Evolutionary conservation across 2,113 vertebrate genomes (phyloP), one percentile per base, ranked within the genome.

Genomic region (Grus americana): DNA sequence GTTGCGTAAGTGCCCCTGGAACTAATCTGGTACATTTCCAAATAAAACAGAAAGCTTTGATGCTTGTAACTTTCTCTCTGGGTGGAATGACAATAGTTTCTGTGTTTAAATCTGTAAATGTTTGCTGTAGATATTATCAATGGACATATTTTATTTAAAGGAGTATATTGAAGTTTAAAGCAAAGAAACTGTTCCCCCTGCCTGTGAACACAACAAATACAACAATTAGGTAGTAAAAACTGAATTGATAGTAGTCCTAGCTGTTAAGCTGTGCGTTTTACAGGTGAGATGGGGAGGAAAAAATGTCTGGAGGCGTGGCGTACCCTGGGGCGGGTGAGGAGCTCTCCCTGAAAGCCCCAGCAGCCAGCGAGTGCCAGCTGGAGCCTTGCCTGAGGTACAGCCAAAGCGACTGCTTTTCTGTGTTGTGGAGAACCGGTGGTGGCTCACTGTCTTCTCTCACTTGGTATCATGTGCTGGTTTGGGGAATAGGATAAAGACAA

Each of bases 11-110:
- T 50, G 55, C 8, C 67, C 91, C 94, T 92, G 81, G 55, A 80
- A 90, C 32, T 82, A 59, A 73, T 46, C 92, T 95, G 96, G 79
- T 92, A 65, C n/a, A 6, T 86, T 79, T 93, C 96, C 95, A 97
- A 96, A 75, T 80, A 73, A 86, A 96, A 93, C 88, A 88, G 76
- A 80, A 93, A 58, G 70, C 73, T 86, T 65, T 88, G 74, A 72
- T 91, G 67, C 81, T 73, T 70, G 32, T 75, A 90, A 47, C 30
- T 92, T 85, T 90, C 52, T 72, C 59, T 59, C 49, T 54, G 78
- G 21, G 26, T 93, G 72, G 63, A 90, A 96, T 83, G 71, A 83
- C 85, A 93, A 79, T 76, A 58, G 50, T 95, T 95, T 61, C 61
- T 63, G 27, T 40, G 20, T 76, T 55, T 91, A 89, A 88, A 34